Evolutionary conservation across 2,797 vertebrate species (phyloP), one percentile per base, ranked within the genome.

Genomic region (Alcedo atthis): DNA sequence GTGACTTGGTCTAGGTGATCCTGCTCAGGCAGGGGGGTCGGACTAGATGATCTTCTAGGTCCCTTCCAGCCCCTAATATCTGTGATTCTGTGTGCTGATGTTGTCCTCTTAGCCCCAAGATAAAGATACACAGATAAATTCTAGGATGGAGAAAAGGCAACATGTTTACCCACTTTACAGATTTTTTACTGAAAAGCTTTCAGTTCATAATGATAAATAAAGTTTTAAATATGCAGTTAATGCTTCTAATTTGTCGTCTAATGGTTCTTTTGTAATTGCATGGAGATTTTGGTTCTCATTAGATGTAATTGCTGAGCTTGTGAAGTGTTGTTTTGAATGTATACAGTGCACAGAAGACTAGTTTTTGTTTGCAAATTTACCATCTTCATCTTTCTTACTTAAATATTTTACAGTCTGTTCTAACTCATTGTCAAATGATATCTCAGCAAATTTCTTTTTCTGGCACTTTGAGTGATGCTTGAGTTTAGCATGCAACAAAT

Each of bases 221-320:
- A 59, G 37, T 81, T 92, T 92, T 89, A 91, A 85, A 90, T 78
- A 85, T 43, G 37, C 33, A 21, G 85, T 8, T 84, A 87, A 61
- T 87, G 55, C 57, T 78, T 43, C 18, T 37, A 64, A 90, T 86
- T 95, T 96, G 84, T 93, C 80, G 51, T 79, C n/a, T 90, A 92
- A 81, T 81, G 73, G 46, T 90, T 58, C 51, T 93, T 94, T 90
- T 90, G 64, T 61, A 92, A 54, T 91, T 92, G 51, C 63, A 18
- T 94, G 21, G 76, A 95, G 81, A 71, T 87, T 95, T 63, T 89
- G 57, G 79, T 91, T 69, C 70, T 97, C 82, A 55, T 94, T 95
- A 87, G 87, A 85, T 21, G 2, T 92, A 82, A 91, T 94, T 81
- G 81, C 85, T 90, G 62, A 90, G 63, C 62, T 90, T 54, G 53